Conservation (phyloP, 1,140 invertebrate species). For the Drosophila mojavensis region DNA sequence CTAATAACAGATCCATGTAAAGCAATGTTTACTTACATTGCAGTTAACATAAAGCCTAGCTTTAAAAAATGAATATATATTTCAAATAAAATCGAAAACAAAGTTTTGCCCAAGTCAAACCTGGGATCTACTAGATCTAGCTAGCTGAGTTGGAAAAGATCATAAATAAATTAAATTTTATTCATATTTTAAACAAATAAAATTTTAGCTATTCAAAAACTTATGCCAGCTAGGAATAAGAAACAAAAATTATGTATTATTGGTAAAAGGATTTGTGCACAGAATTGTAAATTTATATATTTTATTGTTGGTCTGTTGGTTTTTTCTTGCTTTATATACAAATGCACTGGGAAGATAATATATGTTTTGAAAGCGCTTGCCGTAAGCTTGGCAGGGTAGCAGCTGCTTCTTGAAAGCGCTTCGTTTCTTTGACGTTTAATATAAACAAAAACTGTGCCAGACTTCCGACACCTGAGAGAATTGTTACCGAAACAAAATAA, state of each 20-base stretch:
- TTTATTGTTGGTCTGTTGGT: slow-evolving; percentile 7
- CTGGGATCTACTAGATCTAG: too few relatives aligned
- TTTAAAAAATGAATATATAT: too few relatives aligned
- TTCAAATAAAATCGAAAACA: too few relatives aligned
- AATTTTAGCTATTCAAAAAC: background rate
- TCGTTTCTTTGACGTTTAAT: background rate
- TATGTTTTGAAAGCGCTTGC: slow-evolving; percentile 20
- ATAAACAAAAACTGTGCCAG: slow-evolving; percentile 21
- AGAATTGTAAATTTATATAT: slow-evolving; percentile 41
- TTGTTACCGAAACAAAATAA: background rate
- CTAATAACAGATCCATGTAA: too few relatives aligned
- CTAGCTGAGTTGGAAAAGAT: too few relatives aligned
- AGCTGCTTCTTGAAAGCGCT: slow-evolving; percentile 7
- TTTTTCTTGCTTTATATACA: slow-evolving; percentile 26
- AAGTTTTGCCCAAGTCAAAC: too few relatives aligned
- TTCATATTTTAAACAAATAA: too few relatives aligned
- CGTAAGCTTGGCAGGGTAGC: slow-evolving; percentile 33
- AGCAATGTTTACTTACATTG: too few relatives aligned
- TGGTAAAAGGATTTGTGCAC: slow-evolving; percentile 33
- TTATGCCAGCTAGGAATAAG: slow-evolving; percentile 1
- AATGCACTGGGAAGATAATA: slow-evolving; percentile 6
- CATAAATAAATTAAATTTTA: background rate
- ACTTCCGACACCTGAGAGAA: background rate
- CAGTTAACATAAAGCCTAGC: too few relatives aligned
- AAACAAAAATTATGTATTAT: background rate